Percentiles rank a stretch among this genome's conserved stretches.
Evolutionary conservation across 2,113 vertebrate genomes (phyloP).

Genomic region (Myiozetetes cayanensis): DNA sequence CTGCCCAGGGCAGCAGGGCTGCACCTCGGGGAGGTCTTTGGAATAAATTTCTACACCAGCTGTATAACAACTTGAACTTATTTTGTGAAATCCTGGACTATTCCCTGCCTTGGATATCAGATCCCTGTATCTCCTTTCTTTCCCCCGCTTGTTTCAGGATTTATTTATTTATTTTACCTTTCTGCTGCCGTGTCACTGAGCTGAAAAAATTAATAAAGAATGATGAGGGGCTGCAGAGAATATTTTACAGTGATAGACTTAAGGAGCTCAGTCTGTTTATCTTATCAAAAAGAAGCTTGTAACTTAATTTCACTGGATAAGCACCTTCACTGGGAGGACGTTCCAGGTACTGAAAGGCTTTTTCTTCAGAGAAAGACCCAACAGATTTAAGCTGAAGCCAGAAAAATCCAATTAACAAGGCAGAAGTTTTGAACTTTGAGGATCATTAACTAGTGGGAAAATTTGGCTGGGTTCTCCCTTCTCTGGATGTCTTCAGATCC

Average conservation of each 20-base stretch:
- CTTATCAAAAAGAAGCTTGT: constrained; percentile 24
- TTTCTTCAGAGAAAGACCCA: background rate
- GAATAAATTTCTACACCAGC: fast-evolving
- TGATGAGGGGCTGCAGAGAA: background rate
- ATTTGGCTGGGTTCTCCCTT: fast-evolving
- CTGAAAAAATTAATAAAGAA: constrained; percentile 27
- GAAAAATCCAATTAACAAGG: constrained; percentile 19
- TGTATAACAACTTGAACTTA: background rate
- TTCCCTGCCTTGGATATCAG: background rate
- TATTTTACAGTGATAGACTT: background rate
- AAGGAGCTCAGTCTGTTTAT: constrained; percentile 17
- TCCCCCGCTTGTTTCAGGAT: background rate
- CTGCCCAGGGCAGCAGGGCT: background rate
- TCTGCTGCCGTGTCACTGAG: background rate
- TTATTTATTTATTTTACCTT: background rate
- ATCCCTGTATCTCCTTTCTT: background rate
- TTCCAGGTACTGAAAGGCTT: background rate
- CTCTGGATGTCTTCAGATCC: background rate
- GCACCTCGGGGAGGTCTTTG: fast-evolving
- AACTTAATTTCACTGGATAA: constrained; percentile 27
- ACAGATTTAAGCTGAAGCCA: background rate
- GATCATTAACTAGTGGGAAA: background rate
- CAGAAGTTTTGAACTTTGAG: background rate
- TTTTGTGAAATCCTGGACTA: background rate
- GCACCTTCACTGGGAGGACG: background rate